These are phyloP conservation scores for Neomorphus geoffroyi DNA, from an alignment of 2,797 vertebrate species.

Conservation along the genomic window DNA sequence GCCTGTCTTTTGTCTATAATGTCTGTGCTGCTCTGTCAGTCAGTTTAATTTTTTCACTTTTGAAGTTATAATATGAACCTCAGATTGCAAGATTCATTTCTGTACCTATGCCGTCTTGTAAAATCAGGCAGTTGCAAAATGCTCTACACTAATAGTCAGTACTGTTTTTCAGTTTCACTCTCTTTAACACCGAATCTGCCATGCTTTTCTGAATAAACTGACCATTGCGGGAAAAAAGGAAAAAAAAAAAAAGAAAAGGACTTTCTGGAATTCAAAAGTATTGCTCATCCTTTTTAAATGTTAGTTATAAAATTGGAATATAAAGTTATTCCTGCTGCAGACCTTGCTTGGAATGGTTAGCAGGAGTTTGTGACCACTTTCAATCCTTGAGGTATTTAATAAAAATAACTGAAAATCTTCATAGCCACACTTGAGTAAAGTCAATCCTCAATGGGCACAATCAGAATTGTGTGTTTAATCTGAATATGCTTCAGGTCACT, in stretches of 20 bases:
- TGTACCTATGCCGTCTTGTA: background rate
- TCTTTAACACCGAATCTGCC: background rate
- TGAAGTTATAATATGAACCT: background rate
- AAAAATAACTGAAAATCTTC: background rate
- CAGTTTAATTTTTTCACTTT: background rate
- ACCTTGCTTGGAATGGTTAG: background rate
- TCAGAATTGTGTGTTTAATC: background rate
- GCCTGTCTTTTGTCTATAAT: background rate
- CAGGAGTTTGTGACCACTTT: background rate
- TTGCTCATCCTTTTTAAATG: background rate
- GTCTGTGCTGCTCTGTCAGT: background rate
- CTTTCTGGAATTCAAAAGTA: background rate
- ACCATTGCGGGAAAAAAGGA: background rate
- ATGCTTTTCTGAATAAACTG: background rate
- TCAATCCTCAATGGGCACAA: background rate
- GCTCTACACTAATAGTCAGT: background rate
- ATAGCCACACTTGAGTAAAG: background rate
- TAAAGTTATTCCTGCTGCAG: background rate
- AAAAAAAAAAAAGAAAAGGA: background rate
- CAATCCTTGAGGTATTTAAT: background rate
- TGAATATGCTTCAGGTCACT: background rate
- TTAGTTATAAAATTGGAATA: background rate
- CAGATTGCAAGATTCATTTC: background rate
- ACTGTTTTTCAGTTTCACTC: background rate
- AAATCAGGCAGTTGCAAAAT: background rate